These are phyloP conservation scores for Anaspis maculata DNA, from an alignment of 2,888 invertebrate genomes.

Conservation along the genomic window DNA sequence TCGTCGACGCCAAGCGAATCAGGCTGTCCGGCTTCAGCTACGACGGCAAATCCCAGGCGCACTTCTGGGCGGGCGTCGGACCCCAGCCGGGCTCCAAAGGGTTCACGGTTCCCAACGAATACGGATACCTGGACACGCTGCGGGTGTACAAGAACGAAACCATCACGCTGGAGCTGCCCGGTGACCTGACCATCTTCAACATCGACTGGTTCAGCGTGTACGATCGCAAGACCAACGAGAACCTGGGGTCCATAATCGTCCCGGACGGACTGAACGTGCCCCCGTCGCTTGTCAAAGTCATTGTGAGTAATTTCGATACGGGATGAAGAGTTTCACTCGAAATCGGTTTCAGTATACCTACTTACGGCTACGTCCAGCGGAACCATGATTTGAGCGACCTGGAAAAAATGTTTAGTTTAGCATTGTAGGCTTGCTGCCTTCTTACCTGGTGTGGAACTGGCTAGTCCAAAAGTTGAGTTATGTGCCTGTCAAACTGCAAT, in stretches of 20 bases:
- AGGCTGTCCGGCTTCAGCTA: conserved; percentile 68
- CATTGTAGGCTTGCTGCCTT: too few species aligned
- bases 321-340: too few species aligned
- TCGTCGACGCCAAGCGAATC: conserved; percentile 75
- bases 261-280: conserved; percentile 79
- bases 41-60: conserved; percentile 66
- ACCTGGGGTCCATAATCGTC: conserved; percentile 66
- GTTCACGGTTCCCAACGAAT: conserved; percentile 76
- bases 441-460: too few species aligned
- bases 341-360: too few species aligned
- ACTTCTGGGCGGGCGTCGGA: conserved; percentile 84
- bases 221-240: conserved; percentile 59
- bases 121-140: conserved; percentile 83
- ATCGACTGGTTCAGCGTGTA: conserved; percentile 80
- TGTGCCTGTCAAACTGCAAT: too few species aligned
- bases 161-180: conserved; percentile 67
- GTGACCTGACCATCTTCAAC: conserved; percentile 71
- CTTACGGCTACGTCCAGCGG: too few species aligned
- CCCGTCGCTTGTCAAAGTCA: conserved; percentile 65
- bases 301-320: conserved; percentile 30
- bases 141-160: conserved; percentile 65
- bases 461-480: too few species aligned
- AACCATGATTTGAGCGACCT: too few species aligned
- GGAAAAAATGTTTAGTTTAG: too few species aligned
- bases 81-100: conserved; percentile 80